Percentiles rank a stretch among this genome's conserved stretches.
phyloP scores from a whole-genome alignment of 2,888 invertebrate genomes.

The Cephonodes hylas region DNA sequence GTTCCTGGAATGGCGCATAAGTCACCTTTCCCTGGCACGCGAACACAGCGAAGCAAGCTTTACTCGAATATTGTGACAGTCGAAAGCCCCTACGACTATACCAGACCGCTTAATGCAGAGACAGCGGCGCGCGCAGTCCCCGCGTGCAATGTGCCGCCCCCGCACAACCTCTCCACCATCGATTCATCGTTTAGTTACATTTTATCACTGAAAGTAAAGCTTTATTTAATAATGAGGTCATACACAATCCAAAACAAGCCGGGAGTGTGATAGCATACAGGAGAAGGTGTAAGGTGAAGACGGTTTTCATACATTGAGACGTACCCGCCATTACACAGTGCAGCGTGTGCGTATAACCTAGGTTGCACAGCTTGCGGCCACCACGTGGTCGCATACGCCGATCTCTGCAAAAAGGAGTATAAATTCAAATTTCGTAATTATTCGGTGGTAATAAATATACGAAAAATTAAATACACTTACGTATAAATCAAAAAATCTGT shows the following conservation, averaged over 20 bases:
- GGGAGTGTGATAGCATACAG: not conserved
- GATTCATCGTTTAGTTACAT: constrained; percentile 54
- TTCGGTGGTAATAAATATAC: too few species aligned
- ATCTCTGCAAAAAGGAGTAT: not conserved
- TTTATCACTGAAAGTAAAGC: constrained; percentile 51
- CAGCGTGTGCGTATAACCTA: not conserved
- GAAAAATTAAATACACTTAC: too few species aligned
- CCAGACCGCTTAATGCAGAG: constrained; percentile 30
- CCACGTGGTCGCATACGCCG: not conserved
- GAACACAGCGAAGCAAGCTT: not conserved
- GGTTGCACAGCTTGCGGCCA: not conserved
- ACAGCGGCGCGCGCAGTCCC: constrained; percentile 51
- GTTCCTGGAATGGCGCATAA: not conserved
- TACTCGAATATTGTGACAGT: constrained; percentile 7
- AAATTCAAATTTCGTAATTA: too few species aligned
- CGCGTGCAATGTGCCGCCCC: constrained; percentile 31
- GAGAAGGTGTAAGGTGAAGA: not conserved
- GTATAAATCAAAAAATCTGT: too few species aligned
- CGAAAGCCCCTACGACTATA: constrained; percentile 22
- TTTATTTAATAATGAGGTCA: constrained; percentile 41
- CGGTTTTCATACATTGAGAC: not conserved
- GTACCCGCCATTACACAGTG: not conserved
- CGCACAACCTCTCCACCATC: constrained; percentile 47
- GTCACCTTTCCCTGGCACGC: not conserved
- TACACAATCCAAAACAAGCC: constrained; percentile 25